phyloP scores from a whole-genome alignment of 2,888 invertebrate species.

The Tetramorium bicarinatum region DNA sequence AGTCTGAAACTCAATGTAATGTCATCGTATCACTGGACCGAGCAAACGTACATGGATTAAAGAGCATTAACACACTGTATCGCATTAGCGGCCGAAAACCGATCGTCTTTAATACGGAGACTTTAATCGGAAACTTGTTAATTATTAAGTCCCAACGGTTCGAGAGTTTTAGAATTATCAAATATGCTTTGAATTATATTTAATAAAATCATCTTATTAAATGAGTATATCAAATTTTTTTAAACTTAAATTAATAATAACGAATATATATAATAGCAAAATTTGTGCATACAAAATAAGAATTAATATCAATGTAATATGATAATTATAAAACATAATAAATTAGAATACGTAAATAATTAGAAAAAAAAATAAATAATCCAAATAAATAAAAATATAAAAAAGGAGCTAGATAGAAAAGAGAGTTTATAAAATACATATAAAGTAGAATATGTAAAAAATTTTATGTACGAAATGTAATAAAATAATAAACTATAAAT shows the following conservation, averaged over 20 bases:
- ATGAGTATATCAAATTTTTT: not conserved
- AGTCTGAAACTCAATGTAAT: slow-evolving; percentile 36
- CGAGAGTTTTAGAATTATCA: not conserved
- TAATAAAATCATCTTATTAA: not conserved
- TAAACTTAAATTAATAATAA: not conserved
- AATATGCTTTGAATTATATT: not conserved
- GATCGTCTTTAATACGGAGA: too few relatives aligned
- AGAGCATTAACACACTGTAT: slow-evolving; percentile 57
- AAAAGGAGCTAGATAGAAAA: not conserved
- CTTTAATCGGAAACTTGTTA: not conserved
- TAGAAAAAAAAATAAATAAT: not conserved
- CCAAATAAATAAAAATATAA: not conserved
- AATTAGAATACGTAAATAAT: not conserved
- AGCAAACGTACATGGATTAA: slow-evolving; percentile 63
- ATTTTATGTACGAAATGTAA: not conserved
- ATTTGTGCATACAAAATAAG: not conserved
- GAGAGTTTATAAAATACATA: not conserved
- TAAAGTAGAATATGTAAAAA: not conserved
- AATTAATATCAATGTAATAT: not conserved
- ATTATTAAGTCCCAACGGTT: not conserved
- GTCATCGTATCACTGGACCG: slow-evolving; percentile 28
- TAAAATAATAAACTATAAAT: slow-evolving; percentile 8
- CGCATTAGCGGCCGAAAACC: slow-evolving; percentile 1
- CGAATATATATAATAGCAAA: not conserved
- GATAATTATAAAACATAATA: not conserved